Conservation (phyloP, 2,113 vertebrate species). For the Symphodus melops region DNA sequence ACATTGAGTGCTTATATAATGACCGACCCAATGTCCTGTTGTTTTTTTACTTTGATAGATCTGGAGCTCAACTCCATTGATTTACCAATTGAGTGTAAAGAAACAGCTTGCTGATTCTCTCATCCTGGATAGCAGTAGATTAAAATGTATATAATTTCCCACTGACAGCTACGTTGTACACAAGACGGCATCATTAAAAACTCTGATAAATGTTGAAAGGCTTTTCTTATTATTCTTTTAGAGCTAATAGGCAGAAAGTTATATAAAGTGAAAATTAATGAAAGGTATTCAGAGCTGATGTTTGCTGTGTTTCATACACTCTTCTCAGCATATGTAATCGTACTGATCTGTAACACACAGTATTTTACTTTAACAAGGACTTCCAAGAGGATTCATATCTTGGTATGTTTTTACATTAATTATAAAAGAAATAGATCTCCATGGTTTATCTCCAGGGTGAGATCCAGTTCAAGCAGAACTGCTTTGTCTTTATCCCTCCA, state of each 20-base stretch:
- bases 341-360: neutral
- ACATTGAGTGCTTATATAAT: neutral
- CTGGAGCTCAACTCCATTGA: neutral
- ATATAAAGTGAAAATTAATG: conserved; percentile 27
- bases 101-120: conserved; percentile 17
- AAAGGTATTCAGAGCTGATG: conserved; percentile 11
- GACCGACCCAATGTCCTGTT: neutral
- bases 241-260: conserved; percentile 9
- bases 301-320: conserved; percentile 17
- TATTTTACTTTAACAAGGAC: neutral
- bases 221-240: conserved; percentile 24
- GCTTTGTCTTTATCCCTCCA: too few species aligned
- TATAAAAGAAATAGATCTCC: too few species aligned
- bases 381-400: neutral
- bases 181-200: conserved; percentile 46
- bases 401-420: neutral
- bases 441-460: too few species aligned
- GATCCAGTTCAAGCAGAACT: too few species aligned
- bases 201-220: conserved; percentile 27
- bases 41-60: conserved; percentile 3
- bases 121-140: conserved; percentile 4
- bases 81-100: neutral
- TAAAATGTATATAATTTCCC: conserved; percentile 21
- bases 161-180: conserved; percentile 33
- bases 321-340: conserved; percentile 12